phyloP scores from a whole-genome alignment of 23 tunicate genomes.

The Ciona savignyi region DNA sequence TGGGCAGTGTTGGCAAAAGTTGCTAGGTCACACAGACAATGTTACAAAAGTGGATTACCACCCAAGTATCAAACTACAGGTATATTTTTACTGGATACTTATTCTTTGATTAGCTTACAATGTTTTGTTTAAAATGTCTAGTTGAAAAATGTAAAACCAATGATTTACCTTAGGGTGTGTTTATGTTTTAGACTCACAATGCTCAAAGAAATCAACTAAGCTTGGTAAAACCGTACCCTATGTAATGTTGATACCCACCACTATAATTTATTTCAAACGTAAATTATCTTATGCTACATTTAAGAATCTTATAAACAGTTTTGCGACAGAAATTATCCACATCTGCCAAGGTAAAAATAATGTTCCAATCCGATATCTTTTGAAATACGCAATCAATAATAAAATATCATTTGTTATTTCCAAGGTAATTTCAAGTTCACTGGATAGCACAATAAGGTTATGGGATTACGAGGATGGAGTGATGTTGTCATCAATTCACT shows the following conservation, averaged over 20 bases:
- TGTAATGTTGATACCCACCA: no score
- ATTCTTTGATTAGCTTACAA: background rate
- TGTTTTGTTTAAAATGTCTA: no score
- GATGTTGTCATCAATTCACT: conserved; percentile 15
- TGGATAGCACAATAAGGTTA: conserved; percentile 33
- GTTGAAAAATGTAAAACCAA: background rate
- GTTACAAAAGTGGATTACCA: conserved; percentile 66
- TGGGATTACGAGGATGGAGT: conserved; percentile 93
- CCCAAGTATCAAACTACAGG: conserved; percentile 67
- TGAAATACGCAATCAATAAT: no score
- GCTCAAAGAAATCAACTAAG: no score
- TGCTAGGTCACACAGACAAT: conserved; percentile 31
- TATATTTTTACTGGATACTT: background rate
- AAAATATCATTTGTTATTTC: background rate
- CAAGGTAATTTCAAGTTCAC: conserved; percentile 52
- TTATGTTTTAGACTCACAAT: background rate
- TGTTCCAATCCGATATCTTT: no score
- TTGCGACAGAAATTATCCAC: no score
- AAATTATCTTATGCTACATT: no score
- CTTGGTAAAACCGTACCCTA: no score
- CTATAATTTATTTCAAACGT: background rate
- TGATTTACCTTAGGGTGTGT: background rate
- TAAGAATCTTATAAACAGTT: no score
- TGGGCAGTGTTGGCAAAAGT: conserved; percentile 57
- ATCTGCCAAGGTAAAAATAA: no score